Evolutionary conservation across 1,140 invertebrate species (phyloP).

Genomic region (Sarcophaga bullata): DNA sequence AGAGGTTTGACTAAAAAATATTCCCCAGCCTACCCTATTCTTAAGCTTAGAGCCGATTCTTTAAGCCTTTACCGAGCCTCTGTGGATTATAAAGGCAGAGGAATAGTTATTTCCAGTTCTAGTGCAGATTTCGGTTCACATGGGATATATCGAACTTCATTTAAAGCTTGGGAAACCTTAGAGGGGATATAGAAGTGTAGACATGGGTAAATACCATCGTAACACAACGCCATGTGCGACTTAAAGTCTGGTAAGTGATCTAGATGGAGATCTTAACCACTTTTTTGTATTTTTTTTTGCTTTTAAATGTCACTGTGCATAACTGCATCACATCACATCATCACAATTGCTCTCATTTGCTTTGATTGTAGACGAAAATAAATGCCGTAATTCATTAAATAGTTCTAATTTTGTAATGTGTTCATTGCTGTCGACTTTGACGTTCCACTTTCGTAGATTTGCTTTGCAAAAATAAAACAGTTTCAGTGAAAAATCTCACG

Average conservation of each 20-base stretch:
- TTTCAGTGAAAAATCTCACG: slow-evolving; percentile 22
- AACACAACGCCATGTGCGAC: no score
- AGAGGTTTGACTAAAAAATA: no score
- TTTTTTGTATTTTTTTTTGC: background rate
- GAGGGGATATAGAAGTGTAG: no score
- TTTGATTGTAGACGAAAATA: background rate
- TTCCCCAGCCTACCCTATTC: no score
- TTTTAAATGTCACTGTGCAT: background rate
- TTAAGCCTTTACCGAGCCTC: no score
- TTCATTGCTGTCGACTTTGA: background rate
- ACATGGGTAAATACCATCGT: no score
- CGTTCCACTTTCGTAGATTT: background rate
- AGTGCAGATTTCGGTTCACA: no score
- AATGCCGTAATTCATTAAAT: background rate
- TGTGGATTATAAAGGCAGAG: no score
- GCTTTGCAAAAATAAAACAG: background rate
- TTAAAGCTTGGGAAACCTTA: no score
- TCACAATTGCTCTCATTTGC: slow-evolving; percentile 16
- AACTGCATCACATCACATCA: background rate
- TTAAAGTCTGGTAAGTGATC: background rate
- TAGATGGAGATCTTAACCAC: background rate
- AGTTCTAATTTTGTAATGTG: background rate
- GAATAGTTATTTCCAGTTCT: no score
- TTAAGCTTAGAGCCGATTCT: no score
- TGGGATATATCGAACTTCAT: no score